Conservation (phyloP, 2,888 invertebrate species). For the Sisyra terminalis region DNA sequence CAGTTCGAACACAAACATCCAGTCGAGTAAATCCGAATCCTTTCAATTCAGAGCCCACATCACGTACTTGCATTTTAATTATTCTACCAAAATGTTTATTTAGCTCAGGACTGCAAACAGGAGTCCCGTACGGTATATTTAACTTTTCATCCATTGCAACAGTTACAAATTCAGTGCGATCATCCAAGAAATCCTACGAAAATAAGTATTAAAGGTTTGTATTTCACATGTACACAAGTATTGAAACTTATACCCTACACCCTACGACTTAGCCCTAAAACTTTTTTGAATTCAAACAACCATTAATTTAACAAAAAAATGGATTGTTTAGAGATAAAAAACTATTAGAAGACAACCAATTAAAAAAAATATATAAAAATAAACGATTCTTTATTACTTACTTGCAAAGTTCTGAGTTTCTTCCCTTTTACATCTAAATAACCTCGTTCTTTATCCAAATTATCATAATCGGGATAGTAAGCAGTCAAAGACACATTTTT, state of each 20-base stretch:
- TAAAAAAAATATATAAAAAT: neutral
- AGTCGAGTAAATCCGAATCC: constrained; percentile 26
- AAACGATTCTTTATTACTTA: constrained; percentile 14
- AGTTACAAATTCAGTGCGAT: constrained; percentile 29
- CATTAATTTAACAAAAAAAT: neutral
- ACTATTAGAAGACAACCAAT: neutral
- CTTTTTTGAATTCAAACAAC: no score
- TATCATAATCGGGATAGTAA: constrained; percentile 31
- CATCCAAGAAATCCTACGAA: constrained; percentile 31
- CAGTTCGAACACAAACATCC: constrained; percentile 33
- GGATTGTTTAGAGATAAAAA: neutral
- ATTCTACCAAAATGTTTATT: constrained; percentile 30
- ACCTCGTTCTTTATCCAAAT: constrained; percentile 25
- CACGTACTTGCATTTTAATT: constrained; percentile 29
- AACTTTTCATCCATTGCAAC: constrained; percentile 29
- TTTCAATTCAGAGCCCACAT: constrained; percentile 24
- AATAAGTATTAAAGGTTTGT: constrained; percentile 6
- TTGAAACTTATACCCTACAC: no score
- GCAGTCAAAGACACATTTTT: constrained; percentile 30
- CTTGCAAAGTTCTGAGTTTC: constrained; percentile 30
- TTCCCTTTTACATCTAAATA: constrained; percentile 27
- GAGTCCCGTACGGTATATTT: constrained; percentile 27
- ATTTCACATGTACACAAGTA: no score
- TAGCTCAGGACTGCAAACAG: constrained; percentile 31
- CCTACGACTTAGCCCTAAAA: no score